Conservation (phyloP, 1,140 invertebrate genomes). For the Formica selysi region DNA sequence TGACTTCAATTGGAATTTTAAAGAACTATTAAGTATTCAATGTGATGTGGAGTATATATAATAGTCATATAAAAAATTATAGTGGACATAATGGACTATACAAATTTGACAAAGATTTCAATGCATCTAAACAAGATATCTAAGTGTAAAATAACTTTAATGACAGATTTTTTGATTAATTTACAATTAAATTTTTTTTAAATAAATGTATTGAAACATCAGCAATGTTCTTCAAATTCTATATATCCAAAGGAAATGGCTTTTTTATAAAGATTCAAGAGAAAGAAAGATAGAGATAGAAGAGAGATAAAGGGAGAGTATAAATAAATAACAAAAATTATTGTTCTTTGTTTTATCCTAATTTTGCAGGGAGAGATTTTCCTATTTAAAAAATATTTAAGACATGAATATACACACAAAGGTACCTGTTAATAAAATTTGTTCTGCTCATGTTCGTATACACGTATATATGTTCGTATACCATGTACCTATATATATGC, state of each 20-base stretch:
- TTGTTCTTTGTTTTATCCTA: neutral
- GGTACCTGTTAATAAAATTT: neutral
- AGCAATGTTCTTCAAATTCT: neutral
- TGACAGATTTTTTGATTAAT: neutral
- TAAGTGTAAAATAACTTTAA: neutral
- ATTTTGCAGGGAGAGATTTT: neutral
- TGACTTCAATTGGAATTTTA: slow-evolving; percentile 4
- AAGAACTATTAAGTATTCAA: neutral
- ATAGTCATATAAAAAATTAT: neutral
- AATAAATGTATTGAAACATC: neutral
- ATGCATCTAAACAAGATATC: neutral
- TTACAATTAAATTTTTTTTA: neutral
- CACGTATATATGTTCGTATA: too few species aligned
- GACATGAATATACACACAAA: neutral
- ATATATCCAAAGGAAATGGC: neutral
- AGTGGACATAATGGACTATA: neutral
- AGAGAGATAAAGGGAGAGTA: neutral
- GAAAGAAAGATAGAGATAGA: neutral
- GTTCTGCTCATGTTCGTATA: neutral
- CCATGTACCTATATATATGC: neutral
- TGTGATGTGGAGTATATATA: neutral
- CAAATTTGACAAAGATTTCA: neutral
- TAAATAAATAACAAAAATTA: neutral
- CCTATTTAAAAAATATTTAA: neutral
- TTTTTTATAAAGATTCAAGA: neutral